Evolutionary conservation across 2,888 invertebrate species (phyloP), one percentile per base, ranked within the genome.

Genomic region (Chirona hameri): DNA sequence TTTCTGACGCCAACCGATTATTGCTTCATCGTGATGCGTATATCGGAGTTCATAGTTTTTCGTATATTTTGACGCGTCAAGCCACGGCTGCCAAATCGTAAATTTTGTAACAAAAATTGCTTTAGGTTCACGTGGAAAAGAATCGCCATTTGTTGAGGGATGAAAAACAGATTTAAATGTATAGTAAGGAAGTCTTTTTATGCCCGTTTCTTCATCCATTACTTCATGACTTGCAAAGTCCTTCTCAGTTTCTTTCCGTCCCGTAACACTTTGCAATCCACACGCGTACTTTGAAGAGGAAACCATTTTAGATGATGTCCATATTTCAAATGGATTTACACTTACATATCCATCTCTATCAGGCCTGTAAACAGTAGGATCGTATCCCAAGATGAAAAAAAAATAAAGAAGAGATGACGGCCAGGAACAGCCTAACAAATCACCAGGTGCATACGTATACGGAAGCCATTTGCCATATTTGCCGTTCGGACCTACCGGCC

Each of bases 21-120:
- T 46, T 21, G 76, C 76, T 76, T 76, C 76, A 12, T 76, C 76
- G 24, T 76, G 76, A 24, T 76, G 76, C 3, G 76, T 76, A 12
- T 21, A 76, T 12, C 76, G 76, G 21, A 46, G 10, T 24, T 76
- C 46, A 27, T 76, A 76, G 24, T 76, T 76, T 24, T 76, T 76
- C 12, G 76, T 76, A 24, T 76, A 76, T 24, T 76, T 76, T 24
- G 76, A 9, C 24, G 76, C 76, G 12, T 76, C 76, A 1, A 76
- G 39, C 76, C 76, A 76, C 0, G 76, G 76, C 24, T 76, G 76
- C 76, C 76, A 76, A 15, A 46, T 76, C 4, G 76, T 21, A 46
- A 76, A 46, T 24, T 76, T 76, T 46, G 76, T 76, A 1, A 76
- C 76, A 76, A 24, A 76, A 24, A 76, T 12, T 18, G 76, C 10